Evolutionary conservation across 2,113 vertebrate genomes (phyloP).

Genomic region (Catharus bicknelli): DNA sequence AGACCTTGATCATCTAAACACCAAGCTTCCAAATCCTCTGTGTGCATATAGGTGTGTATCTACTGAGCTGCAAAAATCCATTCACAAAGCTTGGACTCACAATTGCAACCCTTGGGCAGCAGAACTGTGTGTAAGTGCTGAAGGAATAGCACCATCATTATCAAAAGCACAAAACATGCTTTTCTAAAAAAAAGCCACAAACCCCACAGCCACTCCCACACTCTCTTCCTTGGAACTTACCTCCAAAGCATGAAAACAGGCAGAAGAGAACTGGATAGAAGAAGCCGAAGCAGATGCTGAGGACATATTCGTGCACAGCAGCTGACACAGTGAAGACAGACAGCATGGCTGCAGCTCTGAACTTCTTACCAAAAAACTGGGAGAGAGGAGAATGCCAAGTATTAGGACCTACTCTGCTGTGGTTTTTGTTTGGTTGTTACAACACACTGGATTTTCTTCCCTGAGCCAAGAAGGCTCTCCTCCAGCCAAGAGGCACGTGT

Average conservation of each 20-base stretch:
- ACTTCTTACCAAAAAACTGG: slow-evolving; percentile 89
- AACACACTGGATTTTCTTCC: not conserved
- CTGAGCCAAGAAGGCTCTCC: not conserved
- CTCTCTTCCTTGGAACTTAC: slow-evolving; percentile 77
- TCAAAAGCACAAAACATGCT: not conserved
- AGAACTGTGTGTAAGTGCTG: not conserved
- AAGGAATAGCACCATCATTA: not conserved
- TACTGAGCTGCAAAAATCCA: not conserved
- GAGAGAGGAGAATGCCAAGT: not conserved
- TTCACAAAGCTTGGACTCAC: not conserved
- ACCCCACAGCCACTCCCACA: not conserved
- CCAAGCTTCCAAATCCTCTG: not conserved
- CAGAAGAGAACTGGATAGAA: slow-evolving; percentile 95
- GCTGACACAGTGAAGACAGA: slow-evolving; percentile 90
- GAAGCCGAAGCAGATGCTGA: slow-evolving; percentile 88
- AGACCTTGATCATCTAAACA: not conserved
- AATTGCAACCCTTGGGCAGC: not conserved
- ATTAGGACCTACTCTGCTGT: not conserved
- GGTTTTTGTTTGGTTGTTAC: not conserved
- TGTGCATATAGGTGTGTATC: fast-evolving
- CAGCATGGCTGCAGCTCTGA: slow-evolving; percentile 86
- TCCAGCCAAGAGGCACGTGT: not conserved
- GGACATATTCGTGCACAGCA: slow-evolving; percentile 88
- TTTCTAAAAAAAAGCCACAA: not conserved
- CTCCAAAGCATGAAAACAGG: slow-evolving; percentile 93